Conservation (phyloP, 2,797 vertebrate genomes). For the Pipistrellus pygmaeus region DNA sequence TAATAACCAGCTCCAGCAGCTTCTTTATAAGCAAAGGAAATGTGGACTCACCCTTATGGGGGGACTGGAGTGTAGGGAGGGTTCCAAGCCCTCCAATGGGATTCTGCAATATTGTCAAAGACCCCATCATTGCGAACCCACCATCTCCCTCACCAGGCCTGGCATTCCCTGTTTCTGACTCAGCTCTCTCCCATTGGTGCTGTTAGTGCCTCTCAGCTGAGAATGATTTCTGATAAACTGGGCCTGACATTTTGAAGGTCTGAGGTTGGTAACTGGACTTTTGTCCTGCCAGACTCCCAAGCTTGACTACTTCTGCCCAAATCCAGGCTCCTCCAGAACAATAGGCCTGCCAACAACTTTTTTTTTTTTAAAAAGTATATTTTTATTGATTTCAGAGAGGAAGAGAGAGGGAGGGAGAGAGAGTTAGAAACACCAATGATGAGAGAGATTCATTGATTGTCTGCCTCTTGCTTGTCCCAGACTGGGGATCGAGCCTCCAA, state of each 20-base stretch:
- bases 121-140: background rate
- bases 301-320: constrained; percentile 62
- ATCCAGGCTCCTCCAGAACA: background rate
- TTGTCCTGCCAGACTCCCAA: constrained; percentile 51
- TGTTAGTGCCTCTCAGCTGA: constrained; percentile 39
- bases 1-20: background rate
- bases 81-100: background rate
- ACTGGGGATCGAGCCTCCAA: too few species aligned
- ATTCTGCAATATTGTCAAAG: background rate
- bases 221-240: constrained; percentile 63
- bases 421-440: too few species aligned
- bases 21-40: background rate
- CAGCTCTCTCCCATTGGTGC: background rate
- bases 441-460: too few species aligned
- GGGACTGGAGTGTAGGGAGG: rapidly evolving
- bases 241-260: constrained; percentile 72
- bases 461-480: too few species aligned
- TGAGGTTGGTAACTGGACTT: constrained; percentile 48
- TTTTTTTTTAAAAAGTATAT: background rate
- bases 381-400: too few species aligned
- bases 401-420: too few species aligned
- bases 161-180: background rate
- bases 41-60: background rate
- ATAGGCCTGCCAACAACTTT: background rate
- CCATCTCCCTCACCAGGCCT: background rate